Conservation (phyloP, 2,113 vertebrate genomes). For the Prolemur simus region DNA sequence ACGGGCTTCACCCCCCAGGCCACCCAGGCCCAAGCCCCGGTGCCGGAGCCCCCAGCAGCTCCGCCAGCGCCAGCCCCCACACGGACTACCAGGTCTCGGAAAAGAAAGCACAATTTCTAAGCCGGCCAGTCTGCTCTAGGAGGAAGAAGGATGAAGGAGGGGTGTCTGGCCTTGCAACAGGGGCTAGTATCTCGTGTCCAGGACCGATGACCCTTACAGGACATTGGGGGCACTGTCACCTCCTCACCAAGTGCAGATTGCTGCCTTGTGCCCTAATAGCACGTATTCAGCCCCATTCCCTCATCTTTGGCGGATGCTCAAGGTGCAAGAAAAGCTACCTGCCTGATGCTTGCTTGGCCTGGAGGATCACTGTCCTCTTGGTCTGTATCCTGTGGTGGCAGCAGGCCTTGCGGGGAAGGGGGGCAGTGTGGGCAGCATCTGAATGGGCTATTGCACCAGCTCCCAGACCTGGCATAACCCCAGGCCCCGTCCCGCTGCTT, state of each 20-base stretch:
- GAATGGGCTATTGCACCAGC: background rate
- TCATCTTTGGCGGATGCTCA: background rate
- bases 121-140: background rate
- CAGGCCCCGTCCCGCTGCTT: conserved; percentile 13
- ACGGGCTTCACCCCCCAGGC: background rate
- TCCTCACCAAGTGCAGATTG: background rate
- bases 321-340: background rate
- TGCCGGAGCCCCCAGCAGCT: background rate
- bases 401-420: background rate
- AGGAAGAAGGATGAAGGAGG: background rate
- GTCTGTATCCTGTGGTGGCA: background rate
- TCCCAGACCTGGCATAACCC: background rate
- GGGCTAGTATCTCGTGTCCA: background rate
- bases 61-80: conserved; percentile 29
- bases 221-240: background rate
- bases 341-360: conserved; percentile 57
- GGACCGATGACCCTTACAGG: background rate
- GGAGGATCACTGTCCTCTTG: background rate
- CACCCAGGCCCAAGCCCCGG: background rate
- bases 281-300: background rate
- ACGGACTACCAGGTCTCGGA: conserved; percentile 81
- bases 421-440: background rate
- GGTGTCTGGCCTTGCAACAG: background rate
- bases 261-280: conserved; percentile 8
- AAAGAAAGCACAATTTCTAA: conserved; percentile 83